Conservation (phyloP, 2,888 invertebrate genomes). For the Barypeithes pellucidus region DNA sequence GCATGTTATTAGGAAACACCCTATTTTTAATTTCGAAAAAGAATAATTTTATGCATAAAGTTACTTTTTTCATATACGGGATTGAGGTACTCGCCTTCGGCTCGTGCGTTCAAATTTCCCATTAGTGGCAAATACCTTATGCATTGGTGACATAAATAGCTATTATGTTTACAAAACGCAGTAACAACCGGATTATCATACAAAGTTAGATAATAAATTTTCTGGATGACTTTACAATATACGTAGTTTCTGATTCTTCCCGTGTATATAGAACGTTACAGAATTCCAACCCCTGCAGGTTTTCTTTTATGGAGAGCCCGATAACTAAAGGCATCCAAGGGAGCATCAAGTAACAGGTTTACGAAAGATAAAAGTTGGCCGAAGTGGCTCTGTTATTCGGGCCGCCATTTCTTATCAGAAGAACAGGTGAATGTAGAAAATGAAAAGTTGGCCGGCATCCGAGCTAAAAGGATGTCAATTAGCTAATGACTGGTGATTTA, state of each 20-base stretch:
- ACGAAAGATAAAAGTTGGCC: constrained; percentile 18
- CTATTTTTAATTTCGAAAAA: no score
- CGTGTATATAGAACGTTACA: background rate
- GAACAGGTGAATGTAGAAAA: constrained; percentile 10
- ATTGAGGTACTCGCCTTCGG: no score
- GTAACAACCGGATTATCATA: no score
- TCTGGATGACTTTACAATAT: no score
- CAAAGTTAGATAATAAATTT: no score
- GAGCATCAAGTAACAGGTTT: constrained; percentile 24
- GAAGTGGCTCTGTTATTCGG: background rate
- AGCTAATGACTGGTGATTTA: constrained; percentile 16
- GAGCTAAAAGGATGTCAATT: constrained; percentile 26
- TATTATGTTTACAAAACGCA: no score
- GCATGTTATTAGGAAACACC: no score
- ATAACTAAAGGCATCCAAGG: constrained; percentile 11
- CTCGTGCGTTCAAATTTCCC: no score
- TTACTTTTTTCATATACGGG: no score
- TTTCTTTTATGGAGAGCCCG: background rate
- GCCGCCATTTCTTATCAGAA: constrained; percentile 4
- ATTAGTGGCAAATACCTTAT: no score
- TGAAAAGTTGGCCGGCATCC: background rate
- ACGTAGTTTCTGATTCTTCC: background rate
- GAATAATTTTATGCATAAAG: no score
- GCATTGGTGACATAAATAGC: no score
- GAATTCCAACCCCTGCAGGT: background rate